phyloP scores from a whole-genome alignment of 2,888 invertebrate species.

The Cheilosia pagana region DNA sequence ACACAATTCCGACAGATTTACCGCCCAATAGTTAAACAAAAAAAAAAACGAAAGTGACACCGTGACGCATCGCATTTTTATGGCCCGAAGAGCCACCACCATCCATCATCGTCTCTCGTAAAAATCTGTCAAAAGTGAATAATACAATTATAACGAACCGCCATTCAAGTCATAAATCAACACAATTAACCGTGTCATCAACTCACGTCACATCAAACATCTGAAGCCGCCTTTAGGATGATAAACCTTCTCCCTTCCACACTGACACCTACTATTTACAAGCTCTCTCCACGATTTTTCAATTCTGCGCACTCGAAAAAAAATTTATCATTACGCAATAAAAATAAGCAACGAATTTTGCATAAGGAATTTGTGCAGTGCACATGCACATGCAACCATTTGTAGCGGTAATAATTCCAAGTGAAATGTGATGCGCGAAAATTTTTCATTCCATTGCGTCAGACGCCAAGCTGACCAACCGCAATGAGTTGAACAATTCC shows the following conservation, averaged over 20 bases:
- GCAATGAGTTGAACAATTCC: slow-evolving; percentile 20
- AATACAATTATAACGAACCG: slow-evolving; percentile 30
- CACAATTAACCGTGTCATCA: slow-evolving; percentile 61
- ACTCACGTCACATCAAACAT: slow-evolving; percentile 54
- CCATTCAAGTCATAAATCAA: slow-evolving; percentile 62
- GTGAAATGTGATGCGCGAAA: slow-evolving; percentile 54
- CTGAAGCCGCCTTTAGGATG: slow-evolving; percentile 18
- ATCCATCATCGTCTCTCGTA: slow-evolving; percentile 45
- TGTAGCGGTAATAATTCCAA: slow-evolving; percentile 17
- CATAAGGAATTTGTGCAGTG: slow-evolving; percentile 46
- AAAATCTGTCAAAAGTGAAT: slow-evolving; percentile 24
- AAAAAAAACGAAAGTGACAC: slow-evolving; percentile 58
- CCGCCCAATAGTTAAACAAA: slow-evolving; percentile 34
- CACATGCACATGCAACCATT: slow-evolving; percentile 51
- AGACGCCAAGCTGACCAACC: no score
- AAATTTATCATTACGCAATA: slow-evolving; percentile 69
- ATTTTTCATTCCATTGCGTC: slow-evolving; percentile 51
- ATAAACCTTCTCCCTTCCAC: slow-evolving; percentile 3
- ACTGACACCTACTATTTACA: slow-evolving; percentile 54
- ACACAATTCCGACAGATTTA: slow-evolving; percentile 34
- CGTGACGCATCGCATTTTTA: no score
- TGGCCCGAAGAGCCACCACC: slow-evolving; percentile 32
- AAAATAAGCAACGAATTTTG: slow-evolving; percentile 74
- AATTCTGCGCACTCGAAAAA: slow-evolving; percentile 21
- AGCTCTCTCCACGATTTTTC: slow-evolving; percentile 1